Base-by-base conservation (phyloP, 2,113 vertebrate species). In the Myanophis thanlyinensis region DNA sequence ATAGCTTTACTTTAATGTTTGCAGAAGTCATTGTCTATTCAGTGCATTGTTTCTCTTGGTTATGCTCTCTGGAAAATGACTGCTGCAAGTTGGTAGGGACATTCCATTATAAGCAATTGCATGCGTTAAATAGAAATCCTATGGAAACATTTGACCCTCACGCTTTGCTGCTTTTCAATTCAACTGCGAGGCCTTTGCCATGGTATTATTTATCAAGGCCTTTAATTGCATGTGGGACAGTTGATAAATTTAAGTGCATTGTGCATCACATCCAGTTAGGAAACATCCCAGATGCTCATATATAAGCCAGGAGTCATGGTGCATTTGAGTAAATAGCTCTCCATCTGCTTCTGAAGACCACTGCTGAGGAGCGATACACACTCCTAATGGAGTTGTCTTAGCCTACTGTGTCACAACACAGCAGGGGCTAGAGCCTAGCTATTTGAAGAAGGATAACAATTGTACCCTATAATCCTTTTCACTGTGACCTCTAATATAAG, bases 321-420 rank as follows among this genome's bases (percentile, higher is more conserved):
- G 94, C 95, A 85, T 97, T 97, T 95, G 91, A 90, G 89, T 97
- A 89, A 97, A 96, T 94, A 96, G 95, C 94, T 90, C 90, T 94
- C 95, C 94, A 94, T 97, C 97, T 97, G 97, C 93, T 59, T 91
- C 44, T 40, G 93, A 94, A 94, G 88, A 96, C 0, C 0, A 56
- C 95, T 96, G 94, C 3, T 35, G 93, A 93, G 92, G 84, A 93
- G 93, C 3, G 89, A 95, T 94, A 94, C 0, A 12, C 93, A 88
- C 90, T 97, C 94, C 88, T 96, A 89, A 94, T 95, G 95, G 97
- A 93, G 86, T 93, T 94, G 94, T 96, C 94, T 94, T 94, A 95
- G 91, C 88, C 94, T 93, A 87, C 89, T 59, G 8, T 94, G 93
- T 95, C 95, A 92, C 92, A 95, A 91, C 95, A 94, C 6, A 0